Evolutionary conservation across 2,888 invertebrate genomes (phyloP).

Genomic region (Drosophila meridiana): DNA sequence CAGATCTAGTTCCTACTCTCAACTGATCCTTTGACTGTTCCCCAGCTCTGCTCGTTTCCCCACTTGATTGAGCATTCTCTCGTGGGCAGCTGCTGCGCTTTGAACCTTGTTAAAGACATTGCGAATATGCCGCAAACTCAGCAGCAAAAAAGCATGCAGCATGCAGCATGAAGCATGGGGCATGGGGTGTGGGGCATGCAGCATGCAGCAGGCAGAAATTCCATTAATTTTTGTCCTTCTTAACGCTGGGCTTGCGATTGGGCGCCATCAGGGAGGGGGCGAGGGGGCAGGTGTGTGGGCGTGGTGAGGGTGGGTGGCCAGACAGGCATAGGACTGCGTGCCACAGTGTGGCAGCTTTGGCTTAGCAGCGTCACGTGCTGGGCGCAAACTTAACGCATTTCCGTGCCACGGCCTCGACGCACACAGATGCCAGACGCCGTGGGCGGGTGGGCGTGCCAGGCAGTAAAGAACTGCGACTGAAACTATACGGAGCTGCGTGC

Average conservation of each 20-base stretch:
- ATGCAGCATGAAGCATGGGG: constrained; percentile 69
- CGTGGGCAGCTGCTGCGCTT: background rate
- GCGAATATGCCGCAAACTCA: constrained; percentile 30
- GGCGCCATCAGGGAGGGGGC: background rate
- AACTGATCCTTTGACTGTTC: background rate
- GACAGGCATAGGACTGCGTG: constrained; percentile 65
- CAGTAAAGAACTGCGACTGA: background rate
- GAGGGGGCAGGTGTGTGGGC: background rate
- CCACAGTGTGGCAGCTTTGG: constrained; percentile 79
- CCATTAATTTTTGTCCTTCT: constrained; percentile 84
- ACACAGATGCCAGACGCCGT: constrained; percentile 32
- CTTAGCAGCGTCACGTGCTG: constrained; percentile 78
- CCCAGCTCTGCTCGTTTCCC: too few relatives aligned
- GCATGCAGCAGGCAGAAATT: constrained; percentile 80
- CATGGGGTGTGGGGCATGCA: constrained; percentile 48
- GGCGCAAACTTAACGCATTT: constrained; percentile 81
- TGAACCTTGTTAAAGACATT: background rate
- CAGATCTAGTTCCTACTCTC: background rate
- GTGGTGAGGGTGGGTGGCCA: background rate
- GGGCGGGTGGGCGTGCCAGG: constrained; percentile 1
- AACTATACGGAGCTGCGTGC: constrained; percentile 61
- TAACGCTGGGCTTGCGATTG: constrained; percentile 66
- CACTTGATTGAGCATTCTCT: background rate
- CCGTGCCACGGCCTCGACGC: constrained; percentile 57
- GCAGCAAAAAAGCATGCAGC: constrained; percentile 69